Conservation (phyloP, 2,888 invertebrate species). For the Plagiodera versicolora region DNA sequence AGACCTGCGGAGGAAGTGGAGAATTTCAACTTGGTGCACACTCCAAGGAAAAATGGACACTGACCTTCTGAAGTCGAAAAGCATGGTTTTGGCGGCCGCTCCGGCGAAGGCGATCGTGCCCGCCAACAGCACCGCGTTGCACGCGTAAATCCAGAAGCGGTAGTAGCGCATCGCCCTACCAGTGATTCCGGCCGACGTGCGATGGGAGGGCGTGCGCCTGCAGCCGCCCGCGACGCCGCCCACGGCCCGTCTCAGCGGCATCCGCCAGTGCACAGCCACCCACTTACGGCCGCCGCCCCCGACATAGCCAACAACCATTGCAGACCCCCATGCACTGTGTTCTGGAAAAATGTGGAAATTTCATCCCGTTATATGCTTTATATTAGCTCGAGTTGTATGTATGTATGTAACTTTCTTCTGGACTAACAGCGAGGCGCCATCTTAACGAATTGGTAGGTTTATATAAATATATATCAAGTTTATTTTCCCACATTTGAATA, state of each 20-base stretch:
- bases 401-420: no score
- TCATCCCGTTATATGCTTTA: no score
- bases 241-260: slow-evolving; percentile 57
- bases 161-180: slow-evolving; percentile 73
- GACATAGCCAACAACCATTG: background rate
- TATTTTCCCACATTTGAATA: no score
- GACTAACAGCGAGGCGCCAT: no score
- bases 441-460: no score
- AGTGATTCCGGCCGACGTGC: slow-evolving; percentile 49
- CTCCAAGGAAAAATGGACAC: background rate
- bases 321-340: background rate
- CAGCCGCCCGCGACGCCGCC: slow-evolving; percentile 54
- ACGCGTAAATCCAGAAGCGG: slow-evolving; percentile 90
- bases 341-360: background rate
- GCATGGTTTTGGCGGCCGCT: slow-evolving; percentile 71
- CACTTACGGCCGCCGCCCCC: slow-evolving; percentile 23
- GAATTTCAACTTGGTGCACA: no score
- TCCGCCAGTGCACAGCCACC: slow-evolving; percentile 55
- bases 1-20: slow-evolving; percentile 55
- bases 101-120: slow-evolving; percentile 80
- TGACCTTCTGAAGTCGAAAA: slow-evolving; percentile 63
- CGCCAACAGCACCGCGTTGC: slow-evolving; percentile 84
- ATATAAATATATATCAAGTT: no score
- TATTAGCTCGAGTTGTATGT: no score
- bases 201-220: background rate